Conservation (phyloP, 2,797 vertebrate genomes). For the Balearica regulorum region DNA sequence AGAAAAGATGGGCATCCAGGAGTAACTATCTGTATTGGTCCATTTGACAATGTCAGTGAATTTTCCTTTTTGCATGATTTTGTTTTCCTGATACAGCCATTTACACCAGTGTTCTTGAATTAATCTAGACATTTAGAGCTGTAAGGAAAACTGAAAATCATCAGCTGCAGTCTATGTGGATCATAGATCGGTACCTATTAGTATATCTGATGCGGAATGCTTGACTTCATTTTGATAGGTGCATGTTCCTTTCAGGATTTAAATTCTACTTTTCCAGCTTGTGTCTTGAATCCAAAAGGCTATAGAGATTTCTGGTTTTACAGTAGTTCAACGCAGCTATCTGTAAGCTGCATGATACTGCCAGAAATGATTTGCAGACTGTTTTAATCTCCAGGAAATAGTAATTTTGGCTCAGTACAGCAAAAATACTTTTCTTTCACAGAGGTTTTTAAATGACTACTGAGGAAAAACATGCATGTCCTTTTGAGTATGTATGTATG, state of each 20-base stretch:
- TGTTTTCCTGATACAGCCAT: not conserved
- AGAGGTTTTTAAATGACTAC: not conserved
- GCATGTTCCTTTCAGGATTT: not conserved
- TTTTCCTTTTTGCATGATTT: not conserved
- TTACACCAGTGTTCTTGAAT: not conserved
- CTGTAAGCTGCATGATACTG: not conserved
- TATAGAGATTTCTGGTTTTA: not conserved
- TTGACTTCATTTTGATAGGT: not conserved
- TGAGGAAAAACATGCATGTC: not conserved
- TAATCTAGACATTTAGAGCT: not conserved
- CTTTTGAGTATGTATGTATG: not conserved
- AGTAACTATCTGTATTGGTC: not conserved
- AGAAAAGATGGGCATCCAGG: not conserved
- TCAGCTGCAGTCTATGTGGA: rapidly evolving
- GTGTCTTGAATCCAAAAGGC: not conserved
- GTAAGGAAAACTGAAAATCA: not conserved
- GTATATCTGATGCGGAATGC: not conserved
- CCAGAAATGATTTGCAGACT: not conserved
- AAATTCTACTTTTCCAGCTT: not conserved
- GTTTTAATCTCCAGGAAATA: not conserved
- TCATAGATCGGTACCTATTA: not conserved
- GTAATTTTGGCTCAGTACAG: not conserved
- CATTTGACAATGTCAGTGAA: not conserved
- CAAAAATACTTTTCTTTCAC: not conserved
- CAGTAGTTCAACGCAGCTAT: not conserved